Conservation (phyloP, 2,888 invertebrate genomes). For the Heterodera filipjevi region DNA sequence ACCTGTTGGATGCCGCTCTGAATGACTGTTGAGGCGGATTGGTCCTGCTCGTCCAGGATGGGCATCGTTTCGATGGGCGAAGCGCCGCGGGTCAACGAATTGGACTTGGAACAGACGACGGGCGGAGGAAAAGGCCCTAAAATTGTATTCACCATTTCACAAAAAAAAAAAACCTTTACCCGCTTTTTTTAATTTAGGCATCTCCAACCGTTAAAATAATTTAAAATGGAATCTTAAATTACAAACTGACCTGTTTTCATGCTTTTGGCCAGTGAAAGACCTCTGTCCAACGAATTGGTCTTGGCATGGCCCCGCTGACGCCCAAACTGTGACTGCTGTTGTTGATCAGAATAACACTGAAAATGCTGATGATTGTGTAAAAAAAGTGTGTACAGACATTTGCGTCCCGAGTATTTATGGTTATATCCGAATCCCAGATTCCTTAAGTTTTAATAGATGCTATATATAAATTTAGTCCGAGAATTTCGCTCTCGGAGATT, state of each 20-base stretch:
- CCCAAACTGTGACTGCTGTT: constrained; percentile 29
- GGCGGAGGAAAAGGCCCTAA: constrained; percentile 60
- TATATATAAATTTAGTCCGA: too few relatives aligned
- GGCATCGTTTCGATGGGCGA: constrained; percentile 42
- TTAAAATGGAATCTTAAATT: neutral
- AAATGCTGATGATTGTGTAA: too few relatives aligned
- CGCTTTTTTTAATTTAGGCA: too few relatives aligned
- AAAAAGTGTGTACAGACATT: too few relatives aligned
- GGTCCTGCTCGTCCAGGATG: constrained; percentile 56
- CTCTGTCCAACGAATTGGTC: constrained; percentile 60
- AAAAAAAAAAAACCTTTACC: too few relatives aligned
- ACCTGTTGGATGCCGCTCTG: constrained; percentile 54
- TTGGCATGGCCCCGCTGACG: constrained; percentile 56
- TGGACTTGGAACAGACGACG: constrained; percentile 49
- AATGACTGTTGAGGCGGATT: constrained; percentile 43
- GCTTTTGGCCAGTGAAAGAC: constrained; percentile 55
- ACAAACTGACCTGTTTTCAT: constrained; percentile 45
- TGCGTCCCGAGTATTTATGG: too few relatives aligned
- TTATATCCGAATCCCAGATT: too few relatives aligned
- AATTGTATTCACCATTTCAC: neutral
- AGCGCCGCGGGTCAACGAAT: constrained; percentile 50
- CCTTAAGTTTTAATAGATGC: too few relatives aligned
- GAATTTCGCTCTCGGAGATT: too few relatives aligned
- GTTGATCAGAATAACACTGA: neutral
- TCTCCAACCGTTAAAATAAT: too few relatives aligned